Conservation (phyloP, 2,888 invertebrate species). For the Pecten maximus region DNA sequence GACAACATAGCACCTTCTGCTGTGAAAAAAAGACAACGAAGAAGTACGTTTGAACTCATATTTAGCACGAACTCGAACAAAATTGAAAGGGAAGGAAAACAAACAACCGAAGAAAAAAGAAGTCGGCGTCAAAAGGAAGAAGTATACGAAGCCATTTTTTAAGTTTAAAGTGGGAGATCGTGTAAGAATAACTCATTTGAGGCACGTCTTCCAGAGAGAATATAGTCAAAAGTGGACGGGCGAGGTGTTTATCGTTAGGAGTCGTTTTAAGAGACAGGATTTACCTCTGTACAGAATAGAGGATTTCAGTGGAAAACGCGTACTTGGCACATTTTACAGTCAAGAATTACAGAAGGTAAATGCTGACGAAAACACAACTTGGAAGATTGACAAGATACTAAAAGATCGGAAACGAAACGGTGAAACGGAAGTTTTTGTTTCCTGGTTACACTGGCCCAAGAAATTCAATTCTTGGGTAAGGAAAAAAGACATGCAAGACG, state of each 20-base stretch:
- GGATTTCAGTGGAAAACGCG: slow-evolving; percentile 44
- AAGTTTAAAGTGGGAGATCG: slow-evolving; percentile 53
- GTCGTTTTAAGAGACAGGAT: slow-evolving; percentile 46
- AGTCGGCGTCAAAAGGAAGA: not conserved
- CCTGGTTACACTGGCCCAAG: slow-evolving; percentile 42
- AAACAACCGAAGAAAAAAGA: not conserved
- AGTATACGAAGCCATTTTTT: slow-evolving; percentile 31
- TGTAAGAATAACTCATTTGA: slow-evolving; percentile 51
- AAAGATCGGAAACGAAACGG: slow-evolving; percentile 41
- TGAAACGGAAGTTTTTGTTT: slow-evolving; percentile 17
- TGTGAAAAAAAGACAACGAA: slow-evolving; percentile 44
- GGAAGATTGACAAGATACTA: slow-evolving; percentile 42
- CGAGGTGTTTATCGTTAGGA: slow-evolving; percentile 47
- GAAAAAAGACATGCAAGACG: slow-evolving; percentile 39
- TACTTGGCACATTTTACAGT: slow-evolving; percentile 44
- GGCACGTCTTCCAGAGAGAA: slow-evolving; percentile 50
- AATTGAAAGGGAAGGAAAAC: not conserved
- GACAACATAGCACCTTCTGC: slow-evolving; percentile 38
- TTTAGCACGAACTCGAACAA: slow-evolving; percentile 44
- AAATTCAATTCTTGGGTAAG: slow-evolving; percentile 47
- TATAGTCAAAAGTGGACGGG: slow-evolving; percentile 55
- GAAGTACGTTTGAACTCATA: slow-evolving; percentile 42
- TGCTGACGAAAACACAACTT: slow-evolving; percentile 36
- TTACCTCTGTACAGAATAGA: slow-evolving; percentile 46
- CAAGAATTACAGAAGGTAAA: slow-evolving; percentile 48